These are phyloP conservation scores for Onychostoma macrolepis DNA, from an alignment of 2,113 vertebrate genomes.

Conservation along the genomic window DNA sequence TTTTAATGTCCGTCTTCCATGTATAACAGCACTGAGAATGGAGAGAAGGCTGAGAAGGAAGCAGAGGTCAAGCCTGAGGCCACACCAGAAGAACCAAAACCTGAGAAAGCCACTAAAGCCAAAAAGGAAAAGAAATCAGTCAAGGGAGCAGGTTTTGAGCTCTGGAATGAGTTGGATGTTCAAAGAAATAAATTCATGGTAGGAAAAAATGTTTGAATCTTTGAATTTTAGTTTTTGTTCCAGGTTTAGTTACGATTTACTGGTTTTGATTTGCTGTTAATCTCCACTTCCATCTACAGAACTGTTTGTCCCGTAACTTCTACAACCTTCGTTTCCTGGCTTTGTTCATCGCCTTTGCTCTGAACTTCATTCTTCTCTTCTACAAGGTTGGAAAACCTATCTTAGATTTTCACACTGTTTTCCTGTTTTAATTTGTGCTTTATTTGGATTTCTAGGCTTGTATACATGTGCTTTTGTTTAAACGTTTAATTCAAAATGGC, in stretches of 20 bases:
- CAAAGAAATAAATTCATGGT: conserved; percentile 92
- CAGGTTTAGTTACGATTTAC: background rate
- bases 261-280: background rate
- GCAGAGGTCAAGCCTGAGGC: conserved; percentile 59
- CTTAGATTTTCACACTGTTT: background rate
- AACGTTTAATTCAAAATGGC: background rate
- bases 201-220: background rate
- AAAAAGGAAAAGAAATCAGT: conserved; percentile 75
- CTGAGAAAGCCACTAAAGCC: conserved; percentile 64
- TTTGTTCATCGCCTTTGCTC: conserved; percentile 89
- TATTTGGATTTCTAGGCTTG: background rate
- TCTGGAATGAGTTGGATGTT: conserved; percentile 91
- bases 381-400: conserved; percentile 78
- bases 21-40: conserved; percentile 80
- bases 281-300: conserved; percentile 70
- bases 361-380: conserved; percentile 95
- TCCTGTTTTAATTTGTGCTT: background rate
- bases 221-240: background rate
- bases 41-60: conserved; percentile 80
- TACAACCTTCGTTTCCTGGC: conserved; percentile 92
- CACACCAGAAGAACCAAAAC: conserved; percentile 47
- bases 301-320: conserved; percentile 93
- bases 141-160: conserved; percentile 73
- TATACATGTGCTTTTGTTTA: background rate
- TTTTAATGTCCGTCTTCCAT: conserved; percentile 24